phyloP scores from a whole-genome alignment of 2,113 vertebrate genomes.

The Leptosomus discolor region DNA sequence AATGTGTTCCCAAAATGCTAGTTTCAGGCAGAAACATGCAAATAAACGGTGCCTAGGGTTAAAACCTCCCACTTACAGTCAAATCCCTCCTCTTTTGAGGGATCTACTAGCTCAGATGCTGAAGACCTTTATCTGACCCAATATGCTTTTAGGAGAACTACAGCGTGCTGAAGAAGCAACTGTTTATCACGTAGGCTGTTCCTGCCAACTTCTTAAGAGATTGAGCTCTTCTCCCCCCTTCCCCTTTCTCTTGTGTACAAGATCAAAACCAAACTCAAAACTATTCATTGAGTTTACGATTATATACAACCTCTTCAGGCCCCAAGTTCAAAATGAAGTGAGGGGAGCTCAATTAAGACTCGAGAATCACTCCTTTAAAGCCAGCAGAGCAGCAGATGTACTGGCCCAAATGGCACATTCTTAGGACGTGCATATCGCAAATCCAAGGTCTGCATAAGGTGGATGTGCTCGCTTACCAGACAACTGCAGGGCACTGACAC shows the following conservation, averaged over 20 bases:
- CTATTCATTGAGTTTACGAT: not conserved
- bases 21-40: conserved; percentile 58
- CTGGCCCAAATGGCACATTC: not conserved
- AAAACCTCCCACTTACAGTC: conserved; percentile 64
- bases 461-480: fast-evolving
- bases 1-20: conserved; percentile 50
- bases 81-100: conserved; percentile 59
- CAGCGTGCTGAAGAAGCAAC: conserved; percentile 35
- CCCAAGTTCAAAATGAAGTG: not conserved
- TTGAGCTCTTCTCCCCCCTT: not conserved
- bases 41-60: conserved; percentile 54
- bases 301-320: not conserved
- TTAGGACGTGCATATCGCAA: fast-evolving
- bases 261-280: not conserved
- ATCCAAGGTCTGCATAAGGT: not conserved
- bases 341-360: not conserved
- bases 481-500: not conserved
- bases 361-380: not conserved
- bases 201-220: not conserved
- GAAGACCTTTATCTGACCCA: conserved; percentile 50
- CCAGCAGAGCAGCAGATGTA: not conserved
- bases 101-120: conserved; percentile 50
- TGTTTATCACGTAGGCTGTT: not conserved
- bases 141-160: not conserved
- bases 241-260: not conserved